Conservation (phyloP, 2,113 vertebrate genomes). For the Cettia cetti region DNA sequence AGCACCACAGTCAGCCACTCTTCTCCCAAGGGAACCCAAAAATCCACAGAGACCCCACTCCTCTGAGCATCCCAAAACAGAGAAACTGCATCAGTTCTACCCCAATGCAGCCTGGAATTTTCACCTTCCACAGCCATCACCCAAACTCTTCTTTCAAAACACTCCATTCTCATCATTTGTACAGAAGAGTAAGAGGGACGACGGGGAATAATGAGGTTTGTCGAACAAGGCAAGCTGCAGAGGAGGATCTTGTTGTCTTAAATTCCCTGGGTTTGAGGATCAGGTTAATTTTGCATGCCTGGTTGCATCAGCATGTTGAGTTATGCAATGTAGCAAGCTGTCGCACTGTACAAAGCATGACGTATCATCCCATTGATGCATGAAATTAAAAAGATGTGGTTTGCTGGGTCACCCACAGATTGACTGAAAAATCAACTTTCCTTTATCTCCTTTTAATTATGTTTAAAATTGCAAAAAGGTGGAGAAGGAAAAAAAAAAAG, state of each 20-base stretch:
- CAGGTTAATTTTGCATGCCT: slow-evolving; percentile 66
- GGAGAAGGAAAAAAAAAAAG: not conserved
- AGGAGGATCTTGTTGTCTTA: slow-evolving; percentile 25
- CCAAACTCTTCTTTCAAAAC: not conserved
- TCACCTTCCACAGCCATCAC: not conserved
- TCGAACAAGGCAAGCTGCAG: not conserved
- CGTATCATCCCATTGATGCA: slow-evolving; percentile 67
- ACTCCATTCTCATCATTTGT: not conserved
- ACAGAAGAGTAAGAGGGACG: not conserved
- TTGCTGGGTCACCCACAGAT: slow-evolving; percentile 75
- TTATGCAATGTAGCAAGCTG: slow-evolving; percentile 76
- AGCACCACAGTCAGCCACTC: not conserved
- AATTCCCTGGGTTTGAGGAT: slow-evolving; percentile 17
- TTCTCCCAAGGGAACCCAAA: not conserved
- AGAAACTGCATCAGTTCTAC: not conserved
- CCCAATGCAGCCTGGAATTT: not conserved
- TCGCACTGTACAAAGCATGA: slow-evolving; percentile 65
- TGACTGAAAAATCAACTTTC: slow-evolving; percentile 66
- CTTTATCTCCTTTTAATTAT: slow-evolving; percentile 70
- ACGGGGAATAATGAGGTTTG: not conserved
- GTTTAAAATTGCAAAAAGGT: slow-evolving; percentile 11
- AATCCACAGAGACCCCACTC: not conserved
- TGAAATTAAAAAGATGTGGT: slow-evolving; percentile 80
- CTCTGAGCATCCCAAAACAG: not conserved
- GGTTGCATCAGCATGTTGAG: slow-evolving; percentile 64